Conservation (phyloP, 1,140 invertebrate genomes). For the Drosophila oshimai region DNA sequence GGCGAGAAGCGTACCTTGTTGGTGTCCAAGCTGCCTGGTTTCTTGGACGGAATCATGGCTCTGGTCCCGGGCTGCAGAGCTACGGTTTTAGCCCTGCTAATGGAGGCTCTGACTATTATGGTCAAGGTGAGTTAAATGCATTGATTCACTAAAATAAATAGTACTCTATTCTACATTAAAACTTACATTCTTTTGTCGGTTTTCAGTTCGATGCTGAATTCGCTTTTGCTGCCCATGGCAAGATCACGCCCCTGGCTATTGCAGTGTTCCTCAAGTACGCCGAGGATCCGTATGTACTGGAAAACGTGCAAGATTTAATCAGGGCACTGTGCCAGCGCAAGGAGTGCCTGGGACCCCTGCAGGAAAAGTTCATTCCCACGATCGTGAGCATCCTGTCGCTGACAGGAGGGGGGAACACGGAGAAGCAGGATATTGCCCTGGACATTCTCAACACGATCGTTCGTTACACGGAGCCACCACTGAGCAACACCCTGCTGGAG, state of each 20-base stretch:
- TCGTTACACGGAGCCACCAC: constrained; percentile 85
- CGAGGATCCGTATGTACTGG: constrained; percentile 87
- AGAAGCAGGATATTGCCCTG: constrained; percentile 85
- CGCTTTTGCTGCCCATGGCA: constrained; percentile 86
- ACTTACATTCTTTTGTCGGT: no score
- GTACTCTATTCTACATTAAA: no score
- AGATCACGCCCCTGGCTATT: constrained; percentile 88
- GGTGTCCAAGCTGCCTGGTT: constrained; percentile 64
- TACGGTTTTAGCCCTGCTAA: constrained; percentile 86
- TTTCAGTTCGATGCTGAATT: constrained; percentile 87
- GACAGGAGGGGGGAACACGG: constrained; percentile 48
- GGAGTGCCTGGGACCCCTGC: constrained; percentile 85
- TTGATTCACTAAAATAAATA: no score
- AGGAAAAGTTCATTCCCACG: constrained; percentile 88
- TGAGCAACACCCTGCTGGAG: constrained; percentile 85
- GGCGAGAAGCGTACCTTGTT: constrained; percentile 66
- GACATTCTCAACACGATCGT: constrained; percentile 87
- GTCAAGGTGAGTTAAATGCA: constrained; percentile 84
- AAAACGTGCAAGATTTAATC: constrained; percentile 87
- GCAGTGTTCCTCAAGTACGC: constrained; percentile 89
- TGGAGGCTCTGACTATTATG: constrained; percentile 88
- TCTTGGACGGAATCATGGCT: constrained; percentile 71
- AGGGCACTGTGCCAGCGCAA: constrained; percentile 87
- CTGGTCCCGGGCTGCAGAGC: constrained; percentile 83
- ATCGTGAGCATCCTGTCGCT: constrained; percentile 84